phyloP scores from a whole-genome alignment of 2,113 vertebrate genomes.

The Gymnocephalus cernua region DNA sequence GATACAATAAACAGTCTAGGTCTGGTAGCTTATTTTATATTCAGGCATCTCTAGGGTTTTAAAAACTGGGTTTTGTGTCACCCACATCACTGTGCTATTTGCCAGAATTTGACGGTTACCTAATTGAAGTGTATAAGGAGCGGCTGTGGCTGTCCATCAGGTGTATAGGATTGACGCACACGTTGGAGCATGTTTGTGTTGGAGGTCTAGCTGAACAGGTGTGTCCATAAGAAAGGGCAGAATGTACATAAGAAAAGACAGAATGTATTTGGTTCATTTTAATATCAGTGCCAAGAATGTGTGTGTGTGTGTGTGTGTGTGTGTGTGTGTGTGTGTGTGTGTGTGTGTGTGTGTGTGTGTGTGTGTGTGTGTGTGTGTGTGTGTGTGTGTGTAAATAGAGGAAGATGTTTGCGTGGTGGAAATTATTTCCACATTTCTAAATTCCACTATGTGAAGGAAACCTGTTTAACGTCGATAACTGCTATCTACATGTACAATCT shows the following conservation, averaged over 20 bases:
- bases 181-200: conserved; percentile 25
- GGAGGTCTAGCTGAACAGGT: conserved; percentile 12
- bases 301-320: background rate
- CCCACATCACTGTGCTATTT: conserved; percentile 52
- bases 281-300: conserved; percentile 12
- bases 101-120: conserved; percentile 46
- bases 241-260: conserved; percentile 17
- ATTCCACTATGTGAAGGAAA: conserved; percentile 21
- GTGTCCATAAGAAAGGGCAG: conserved; percentile 14
- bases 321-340: conserved; percentile 10
- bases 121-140: conserved; percentile 46
- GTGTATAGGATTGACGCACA: conserved; percentile 16
- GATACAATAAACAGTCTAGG: conserved; percentile 18
- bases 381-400: background rate
- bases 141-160: conserved; percentile 2
- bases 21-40: conserved; percentile 36
- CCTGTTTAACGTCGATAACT: conserved; percentile 4
- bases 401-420: background rate
- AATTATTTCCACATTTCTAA: conserved; percentile 38
- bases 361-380: conserved; percentile 12
- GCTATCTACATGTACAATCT: conserved; percentile 42
- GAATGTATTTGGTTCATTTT: conserved; percentile 10
- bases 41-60: conserved; percentile 44
- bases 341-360: background rate
- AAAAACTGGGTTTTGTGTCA: conserved; percentile 68